Evolutionary conservation across 1,140 invertebrate genomes (phyloP).

Genomic region (Achatina immaculata): DNA sequence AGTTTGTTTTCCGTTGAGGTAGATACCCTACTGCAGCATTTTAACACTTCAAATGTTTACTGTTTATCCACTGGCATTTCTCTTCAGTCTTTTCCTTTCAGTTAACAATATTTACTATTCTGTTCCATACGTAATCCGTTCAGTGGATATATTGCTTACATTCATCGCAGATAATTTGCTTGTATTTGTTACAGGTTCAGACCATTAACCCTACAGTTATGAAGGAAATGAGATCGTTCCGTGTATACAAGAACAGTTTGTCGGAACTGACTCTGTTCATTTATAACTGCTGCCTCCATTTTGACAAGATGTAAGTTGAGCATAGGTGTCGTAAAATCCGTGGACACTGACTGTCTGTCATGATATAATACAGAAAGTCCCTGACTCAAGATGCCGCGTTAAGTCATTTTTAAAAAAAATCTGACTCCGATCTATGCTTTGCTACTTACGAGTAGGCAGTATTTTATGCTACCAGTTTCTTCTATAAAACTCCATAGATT

Average conservation of each 20-base stretch:
- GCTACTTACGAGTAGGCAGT: too few species aligned
- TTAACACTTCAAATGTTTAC: too few species aligned
- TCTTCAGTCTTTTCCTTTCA: too few species aligned
- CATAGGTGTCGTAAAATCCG: not conserved
- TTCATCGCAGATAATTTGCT: too few species aligned
- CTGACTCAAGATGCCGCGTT: not conserved
- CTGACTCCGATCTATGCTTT: not conserved
- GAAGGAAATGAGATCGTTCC: slow-evolving; percentile 60
- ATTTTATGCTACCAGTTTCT: too few species aligned
- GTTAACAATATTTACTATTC: too few species aligned
- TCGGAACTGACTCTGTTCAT: slow-evolving; percentile 61
- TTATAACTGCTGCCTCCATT: slow-evolving; percentile 64
- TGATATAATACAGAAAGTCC: not conserved
- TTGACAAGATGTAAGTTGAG: slow-evolving; percentile 59
- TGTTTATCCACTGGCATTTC: too few species aligned
- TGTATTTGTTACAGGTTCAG: slow-evolving; percentile 53
- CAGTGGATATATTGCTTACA: too few species aligned
- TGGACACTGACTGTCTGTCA: not conserved
- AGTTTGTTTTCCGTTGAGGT: too few species aligned
- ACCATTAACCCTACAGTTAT: slow-evolving; percentile 51
- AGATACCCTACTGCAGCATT: too few species aligned
- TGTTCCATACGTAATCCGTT: too few species aligned
- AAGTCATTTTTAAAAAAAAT: not conserved
- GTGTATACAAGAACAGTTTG: slow-evolving; percentile 61
- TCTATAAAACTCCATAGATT: too few species aligned